Evolutionary conservation across 1,140 invertebrate species (phyloP), one percentile per base, ranked within the genome.

Genomic region (Panagrolaimus sp.): DNA sequence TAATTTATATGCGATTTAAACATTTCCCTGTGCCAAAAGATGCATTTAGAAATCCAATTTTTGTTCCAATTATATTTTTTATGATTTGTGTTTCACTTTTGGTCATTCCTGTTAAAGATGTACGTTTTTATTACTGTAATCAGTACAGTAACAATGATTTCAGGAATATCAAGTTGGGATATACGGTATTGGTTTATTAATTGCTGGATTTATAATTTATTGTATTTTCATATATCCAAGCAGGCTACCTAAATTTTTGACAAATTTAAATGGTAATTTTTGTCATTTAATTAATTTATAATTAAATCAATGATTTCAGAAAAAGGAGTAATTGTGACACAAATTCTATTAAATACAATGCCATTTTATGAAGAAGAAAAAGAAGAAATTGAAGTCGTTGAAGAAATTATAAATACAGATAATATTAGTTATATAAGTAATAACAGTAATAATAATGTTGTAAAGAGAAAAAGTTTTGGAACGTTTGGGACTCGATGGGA

Each of bases 1-100:
- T 73, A 0, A 17, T 73, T 38, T 73, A 64, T 46, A 73, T 73
- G 73, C 26, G 72, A n/a, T 73, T 43, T 43, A 75, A 68, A 43
- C 14, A 70, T 28, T 70, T 67, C 17, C n/a, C 64, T 6, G 24
- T 69, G 10, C 72, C 68, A 0, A 24, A 43, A 15, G 65, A 68
- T 32, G 67, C 52, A 10, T 75, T 70, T 32, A 66, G 14, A 28
- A 75, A 62, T 52, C 72, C 72, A 14, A 73, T 73, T 43, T 24
- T 73, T 14, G 32, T 73, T 8, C 64, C 73, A 28, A n/a, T 74
- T 26, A 43, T 75, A 17, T 74, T 62, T 32, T 48, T 73, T n/a
- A 10, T 24, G 9, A 63, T 74, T 24, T 71, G 71, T 48, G 26
- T 71, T 43, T 12, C 32, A 15, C 21, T 71, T 8, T 43, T 71